phyloP scores from a whole-genome alignment of 2,113 vertebrate genomes.

The Plecotus auritus region DNA sequence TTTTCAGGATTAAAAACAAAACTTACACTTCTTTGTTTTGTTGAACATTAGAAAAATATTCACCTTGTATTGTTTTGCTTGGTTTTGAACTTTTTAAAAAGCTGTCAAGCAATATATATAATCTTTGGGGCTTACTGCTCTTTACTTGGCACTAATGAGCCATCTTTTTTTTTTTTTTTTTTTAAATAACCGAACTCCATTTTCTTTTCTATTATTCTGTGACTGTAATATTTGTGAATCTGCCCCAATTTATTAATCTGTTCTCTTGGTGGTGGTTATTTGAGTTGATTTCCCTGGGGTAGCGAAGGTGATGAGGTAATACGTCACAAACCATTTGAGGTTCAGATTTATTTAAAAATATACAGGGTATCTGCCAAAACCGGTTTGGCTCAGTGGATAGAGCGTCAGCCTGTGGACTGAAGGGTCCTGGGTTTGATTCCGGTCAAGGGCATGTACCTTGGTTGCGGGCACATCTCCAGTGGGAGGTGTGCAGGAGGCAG shows the following conservation, averaged over 20 bases:
- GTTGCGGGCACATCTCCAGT: too few relatives aligned
- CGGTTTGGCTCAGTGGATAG: too few relatives aligned
- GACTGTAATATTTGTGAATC: neutral
- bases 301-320: neutral
- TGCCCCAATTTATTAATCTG: neutral
- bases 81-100: neutral
- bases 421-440: too few relatives aligned
- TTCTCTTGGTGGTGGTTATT: neutral
- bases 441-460: too few relatives aligned
- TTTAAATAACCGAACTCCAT: neutral
- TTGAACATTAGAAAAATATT: neutral
- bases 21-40: neutral
- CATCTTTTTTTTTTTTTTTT: neutral
- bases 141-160: neutral
- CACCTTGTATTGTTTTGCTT: neutral
- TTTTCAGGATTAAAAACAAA: neutral
- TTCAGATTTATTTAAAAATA: neutral
- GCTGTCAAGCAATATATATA: neutral
- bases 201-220: neutral
- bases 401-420: too few relatives aligned
- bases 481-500: too few relatives aligned
- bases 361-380: too few relatives aligned
- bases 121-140: neutral
- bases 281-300: neutral
- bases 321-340: neutral